Evolutionary conservation across 2,113 vertebrate species (phyloP).

Genomic region (Chamaetylas fuelleborni): DNA sequence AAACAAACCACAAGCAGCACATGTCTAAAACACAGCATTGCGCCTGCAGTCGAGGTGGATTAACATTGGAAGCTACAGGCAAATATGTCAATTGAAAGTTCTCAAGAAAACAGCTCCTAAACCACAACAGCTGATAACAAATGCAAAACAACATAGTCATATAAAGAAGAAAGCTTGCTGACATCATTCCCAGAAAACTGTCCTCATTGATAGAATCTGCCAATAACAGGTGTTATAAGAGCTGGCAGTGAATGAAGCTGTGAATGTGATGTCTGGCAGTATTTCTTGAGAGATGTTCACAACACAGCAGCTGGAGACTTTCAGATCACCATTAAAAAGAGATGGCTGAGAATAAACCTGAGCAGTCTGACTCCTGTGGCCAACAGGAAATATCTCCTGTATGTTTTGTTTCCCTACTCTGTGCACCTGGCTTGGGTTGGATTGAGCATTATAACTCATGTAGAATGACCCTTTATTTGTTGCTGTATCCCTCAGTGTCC

Average conservation of each 20-base stretch:
- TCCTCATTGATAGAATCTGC: background rate
- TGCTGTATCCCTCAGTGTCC: background rate
- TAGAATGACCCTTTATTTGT: background rate
- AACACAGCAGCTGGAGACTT: background rate
- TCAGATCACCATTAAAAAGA: background rate
- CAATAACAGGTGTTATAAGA: conserved; percentile 33
- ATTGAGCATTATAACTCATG: background rate
- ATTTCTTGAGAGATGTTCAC: conserved; percentile 10
- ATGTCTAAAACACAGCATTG: background rate
- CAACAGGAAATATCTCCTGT: background rate
- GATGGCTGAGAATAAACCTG: background rate
- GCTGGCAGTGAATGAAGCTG: background rate
- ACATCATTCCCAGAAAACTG: background rate
- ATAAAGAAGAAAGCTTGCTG: background rate
- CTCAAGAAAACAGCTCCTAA: background rate
- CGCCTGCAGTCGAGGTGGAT: background rate
- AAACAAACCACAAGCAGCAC: background rate
- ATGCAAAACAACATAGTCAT: background rate
- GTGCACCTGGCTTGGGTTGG: background rate
- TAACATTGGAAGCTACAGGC: background rate
- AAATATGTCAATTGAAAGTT: background rate
- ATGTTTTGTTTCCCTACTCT: rapidly evolving
- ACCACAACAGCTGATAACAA: background rate
- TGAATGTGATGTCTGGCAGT: background rate
- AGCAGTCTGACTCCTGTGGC: background rate